Evolutionary conservation across 2,888 invertebrate species (phyloP).

Genomic region (Sipha maydis): DNA sequence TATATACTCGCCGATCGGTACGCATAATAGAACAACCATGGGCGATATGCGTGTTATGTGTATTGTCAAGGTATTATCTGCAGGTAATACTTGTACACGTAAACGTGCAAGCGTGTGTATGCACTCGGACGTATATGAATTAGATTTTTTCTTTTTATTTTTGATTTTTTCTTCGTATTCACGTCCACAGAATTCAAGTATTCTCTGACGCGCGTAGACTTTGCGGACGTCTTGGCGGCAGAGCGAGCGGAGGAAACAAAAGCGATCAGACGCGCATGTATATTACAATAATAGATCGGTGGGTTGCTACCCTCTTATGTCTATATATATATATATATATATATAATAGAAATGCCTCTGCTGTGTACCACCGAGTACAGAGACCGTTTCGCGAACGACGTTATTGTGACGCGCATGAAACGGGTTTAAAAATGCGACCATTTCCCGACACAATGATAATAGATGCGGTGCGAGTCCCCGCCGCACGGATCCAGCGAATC

Average conservation of each 20-base stretch:
- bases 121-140: not conserved
- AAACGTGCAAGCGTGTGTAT: too few relatives aligned
- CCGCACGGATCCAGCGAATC: not conserved
- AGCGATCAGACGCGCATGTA: too few relatives aligned
- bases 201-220: too few relatives aligned
- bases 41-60: not conserved
- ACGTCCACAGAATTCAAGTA: too few relatives aligned
- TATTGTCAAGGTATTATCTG: not conserved
- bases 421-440: conserved; percentile 22
- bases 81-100: not conserved
- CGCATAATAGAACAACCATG: too few relatives aligned
- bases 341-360: too few relatives aligned
- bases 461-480: not conserved
- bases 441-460: not conserved
- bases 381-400: not conserved
- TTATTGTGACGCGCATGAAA: conserved; percentile 15
- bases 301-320: not conserved
- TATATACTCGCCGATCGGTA: too few relatives aligned
- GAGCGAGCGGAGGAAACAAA: too few relatives aligned
- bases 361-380: not conserved
- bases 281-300: not conserved
- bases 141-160: not conserved
- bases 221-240: too few relatives aligned
- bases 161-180: not conserved
- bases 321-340: too few relatives aligned